A percentile compares a stretch with the other conserved stretches of the same genome.
Evolutionary conservation across 1,140 invertebrate species (phyloP).

Genomic region (Thaumatotibia leucotreta): DNA sequence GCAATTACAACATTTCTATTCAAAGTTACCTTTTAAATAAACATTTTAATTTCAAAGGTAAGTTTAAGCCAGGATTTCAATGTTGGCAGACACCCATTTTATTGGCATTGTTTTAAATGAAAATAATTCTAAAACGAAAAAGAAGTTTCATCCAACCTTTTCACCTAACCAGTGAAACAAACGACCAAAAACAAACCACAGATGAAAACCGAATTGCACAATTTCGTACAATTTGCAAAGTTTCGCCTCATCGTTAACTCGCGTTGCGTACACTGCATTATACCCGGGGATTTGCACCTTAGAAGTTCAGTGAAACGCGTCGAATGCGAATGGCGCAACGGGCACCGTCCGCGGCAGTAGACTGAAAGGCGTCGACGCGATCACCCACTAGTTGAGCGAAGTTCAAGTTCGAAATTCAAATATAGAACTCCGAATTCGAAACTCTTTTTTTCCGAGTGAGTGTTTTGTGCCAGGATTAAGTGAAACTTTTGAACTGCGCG

Average conservation of each 20-base stretch:
- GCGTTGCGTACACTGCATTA: not conserved
- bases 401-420: slow-evolving; percentile 39
- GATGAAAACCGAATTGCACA: not conserved
- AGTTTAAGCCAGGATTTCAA: too few species aligned
- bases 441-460: not conserved
- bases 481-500: not conserved
- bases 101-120: too few species aligned
- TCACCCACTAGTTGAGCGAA: slow-evolving; percentile 47
- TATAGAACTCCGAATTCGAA: not conserved
- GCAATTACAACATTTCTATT: too few species aligned
- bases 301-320: not conserved
- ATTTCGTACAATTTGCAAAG: not conserved
- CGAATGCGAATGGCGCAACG: not conserved
- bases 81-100: too few species aligned
- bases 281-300: not conserved
- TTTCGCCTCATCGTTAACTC: not conserved
- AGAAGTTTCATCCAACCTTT: too few species aligned
- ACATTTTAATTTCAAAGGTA: too few species aligned
- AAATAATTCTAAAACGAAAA: too few species aligned
- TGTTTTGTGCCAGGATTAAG: slow-evolving; percentile 4
- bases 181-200: not conserved
- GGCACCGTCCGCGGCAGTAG: slow-evolving; percentile 40
- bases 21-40: too few species aligned
- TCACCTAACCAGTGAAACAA: not conserved
- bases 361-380: slow-evolving; percentile 44